Evolutionary conservation across 2,888 invertebrate species (phyloP).

Genomic region (Operophtera brumata): DNA sequence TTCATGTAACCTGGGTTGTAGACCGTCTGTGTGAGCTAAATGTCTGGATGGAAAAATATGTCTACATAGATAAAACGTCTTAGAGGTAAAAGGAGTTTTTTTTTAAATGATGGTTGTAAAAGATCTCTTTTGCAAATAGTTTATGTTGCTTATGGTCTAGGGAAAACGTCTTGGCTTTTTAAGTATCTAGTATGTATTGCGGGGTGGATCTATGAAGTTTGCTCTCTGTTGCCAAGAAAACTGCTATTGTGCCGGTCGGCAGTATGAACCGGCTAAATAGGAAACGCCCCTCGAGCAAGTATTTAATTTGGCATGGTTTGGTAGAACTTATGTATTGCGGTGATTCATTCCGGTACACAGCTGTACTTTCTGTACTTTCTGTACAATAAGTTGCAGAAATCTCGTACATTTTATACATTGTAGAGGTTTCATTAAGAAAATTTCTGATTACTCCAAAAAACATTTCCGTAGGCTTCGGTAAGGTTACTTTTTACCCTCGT

Average conservation of each 20-base stretch:
- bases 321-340: slow-evolving; percentile 44
- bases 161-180: too few species aligned
- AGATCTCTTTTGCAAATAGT: too few species aligned
- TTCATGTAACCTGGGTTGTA: too few species aligned
- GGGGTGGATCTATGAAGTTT: neutral
- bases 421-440: neutral
- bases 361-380: neutral
- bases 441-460: neutral
- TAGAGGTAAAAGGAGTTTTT: too few species aligned
- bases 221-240: neutral
- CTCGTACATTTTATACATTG: neutral
- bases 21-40: too few species aligned
- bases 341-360: slow-evolving; percentile 27
- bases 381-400: neutral
- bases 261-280: slow-evolving; percentile 14
- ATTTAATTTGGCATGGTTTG: slow-evolving; percentile 22
- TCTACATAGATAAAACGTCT: too few species aligned
- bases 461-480: too few species aligned
- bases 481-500: too few species aligned
- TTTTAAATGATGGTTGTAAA: too few species aligned
- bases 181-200: neutral
- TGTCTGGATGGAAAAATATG: too few species aligned
- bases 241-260: neutral
- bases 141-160: too few species aligned
- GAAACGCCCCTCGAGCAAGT: slow-evolving; percentile 24